These are phyloP conservation scores for Sarcophaga rosellei DNA, from an alignment of 2,888 invertebrate genomes.

Conservation along the genomic window DNA sequence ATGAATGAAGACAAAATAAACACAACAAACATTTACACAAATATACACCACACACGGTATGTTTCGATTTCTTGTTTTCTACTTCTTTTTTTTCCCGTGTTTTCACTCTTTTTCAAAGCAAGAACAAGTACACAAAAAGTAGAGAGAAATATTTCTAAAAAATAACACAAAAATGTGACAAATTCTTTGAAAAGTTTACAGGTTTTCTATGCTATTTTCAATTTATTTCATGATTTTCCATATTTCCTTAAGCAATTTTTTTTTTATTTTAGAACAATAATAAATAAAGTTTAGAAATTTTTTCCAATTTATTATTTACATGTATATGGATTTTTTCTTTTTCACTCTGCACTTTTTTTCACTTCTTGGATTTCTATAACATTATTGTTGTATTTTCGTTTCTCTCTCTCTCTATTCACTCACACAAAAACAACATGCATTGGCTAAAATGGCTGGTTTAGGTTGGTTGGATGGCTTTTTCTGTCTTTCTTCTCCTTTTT, in stretches of 20 bases:
- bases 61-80: constrained; percentile 44
- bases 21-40: constrained; percentile 56
- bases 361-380: constrained; percentile 26
- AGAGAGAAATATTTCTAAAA: constrained; percentile 16
- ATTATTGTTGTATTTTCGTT: constrained; percentile 3
- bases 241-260: not conserved
- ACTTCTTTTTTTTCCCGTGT: constrained; percentile 38
- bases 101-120: constrained; percentile 15
- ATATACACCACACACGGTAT: constrained; percentile 37
- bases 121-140: constrained; percentile 59
- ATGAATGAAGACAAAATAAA: constrained; percentile 62
- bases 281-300: constrained; percentile 14
- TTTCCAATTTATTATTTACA: not conserved
- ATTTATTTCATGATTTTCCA: not conserved
- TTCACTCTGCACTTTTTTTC: constrained; percentile 27
- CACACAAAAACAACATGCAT: constrained; percentile 60
- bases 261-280: not conserved
- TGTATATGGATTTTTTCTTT: constrained; percentile 3
- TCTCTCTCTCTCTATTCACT: constrained; percentile 50
- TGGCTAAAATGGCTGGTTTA: constrained; percentile 66
- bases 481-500: not conserved
- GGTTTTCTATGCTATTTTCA: not conserved
- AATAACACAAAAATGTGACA: constrained; percentile 55
- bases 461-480: constrained; percentile 59
- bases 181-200: constrained; percentile 30